These are phyloP conservation scores for Telmatochromis sp. DNA, from an alignment of 2,113 vertebrate genomes.

Conservation along the genomic window DNA sequence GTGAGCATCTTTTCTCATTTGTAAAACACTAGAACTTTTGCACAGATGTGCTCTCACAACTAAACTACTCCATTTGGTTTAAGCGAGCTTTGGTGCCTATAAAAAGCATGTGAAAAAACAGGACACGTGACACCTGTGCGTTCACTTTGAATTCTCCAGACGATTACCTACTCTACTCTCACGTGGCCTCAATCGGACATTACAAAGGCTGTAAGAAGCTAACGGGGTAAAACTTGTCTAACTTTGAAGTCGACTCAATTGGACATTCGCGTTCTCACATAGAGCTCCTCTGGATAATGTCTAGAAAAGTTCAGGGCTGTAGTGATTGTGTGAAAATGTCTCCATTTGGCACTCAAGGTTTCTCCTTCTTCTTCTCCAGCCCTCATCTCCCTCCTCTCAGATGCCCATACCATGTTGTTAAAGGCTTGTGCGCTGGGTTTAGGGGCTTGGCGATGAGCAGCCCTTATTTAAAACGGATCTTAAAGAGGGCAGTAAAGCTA, in stretches of 20 bases:
- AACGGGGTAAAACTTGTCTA: background rate
- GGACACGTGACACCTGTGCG: background rate
- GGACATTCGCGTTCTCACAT: background rate
- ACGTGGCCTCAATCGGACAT: background rate
- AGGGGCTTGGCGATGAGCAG: slow-evolving; percentile 62
- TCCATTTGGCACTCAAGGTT: slow-evolving; percentile 12
- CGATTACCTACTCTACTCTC: background rate
- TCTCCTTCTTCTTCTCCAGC: slow-evolving; percentile 8
- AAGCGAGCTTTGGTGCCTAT: background rate
- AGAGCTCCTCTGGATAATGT: background rate
- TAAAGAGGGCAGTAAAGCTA: slow-evolving; percentile 70
- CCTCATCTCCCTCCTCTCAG: slow-evolving; percentile 46
- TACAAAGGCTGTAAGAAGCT: background rate
- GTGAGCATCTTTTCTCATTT: background rate
- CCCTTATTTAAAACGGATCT: slow-evolving; percentile 66
- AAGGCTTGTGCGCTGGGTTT: slow-evolving; percentile 55
- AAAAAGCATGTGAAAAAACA: background rate
- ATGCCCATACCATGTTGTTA: slow-evolving; percentile 47
- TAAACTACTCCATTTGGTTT: background rate
- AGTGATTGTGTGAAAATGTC: background rate
- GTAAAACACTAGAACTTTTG: background rate
- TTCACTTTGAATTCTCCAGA: background rate
- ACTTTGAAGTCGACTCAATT: background rate
- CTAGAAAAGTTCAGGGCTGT: background rate
- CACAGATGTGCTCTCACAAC: background rate